A percentile compares a stretch with the other conserved stretches of the same genome.
These are phyloP conservation scores for Peromyscus polionotus DNA, from an alignment of 2,113 vertebrate species.

Conservation along the genomic window DNA sequence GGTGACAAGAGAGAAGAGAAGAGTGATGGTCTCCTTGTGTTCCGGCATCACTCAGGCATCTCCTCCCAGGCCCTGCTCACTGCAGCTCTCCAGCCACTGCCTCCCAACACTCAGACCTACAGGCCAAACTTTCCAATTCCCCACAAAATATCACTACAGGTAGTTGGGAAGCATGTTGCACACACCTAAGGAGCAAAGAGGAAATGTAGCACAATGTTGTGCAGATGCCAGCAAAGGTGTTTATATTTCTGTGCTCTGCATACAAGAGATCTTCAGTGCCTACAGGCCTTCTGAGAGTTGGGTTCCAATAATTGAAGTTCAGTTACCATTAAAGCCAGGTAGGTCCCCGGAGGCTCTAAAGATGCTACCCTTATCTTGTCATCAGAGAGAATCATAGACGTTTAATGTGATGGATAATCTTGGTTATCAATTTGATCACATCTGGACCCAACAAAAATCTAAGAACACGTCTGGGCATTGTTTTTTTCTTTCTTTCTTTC, in stretches of 20 bases:
- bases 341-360: background rate
- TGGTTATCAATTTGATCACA: background rate
- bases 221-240: background rate
- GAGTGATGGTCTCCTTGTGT: background rate
- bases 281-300: background rate
- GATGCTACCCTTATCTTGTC: background rate
- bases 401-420: background rate
- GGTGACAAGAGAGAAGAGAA: no score
- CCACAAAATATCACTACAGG: background rate
- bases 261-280: background rate
- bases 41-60: background rate
- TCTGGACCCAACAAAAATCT: background rate
- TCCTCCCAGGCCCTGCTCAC: background rate
- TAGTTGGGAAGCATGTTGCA: background rate
- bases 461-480: background rate
- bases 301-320: background rate
- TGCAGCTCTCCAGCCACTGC: background rate
- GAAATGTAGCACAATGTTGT: background rate
- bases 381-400: background rate
- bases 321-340: background rate
- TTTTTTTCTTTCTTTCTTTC: no score
- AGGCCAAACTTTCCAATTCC: background rate
- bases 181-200: background rate
- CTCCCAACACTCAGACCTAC: no score
- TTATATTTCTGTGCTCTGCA: background rate